Evolutionary conservation across 2,797 vertebrate genomes (phyloP), one percentile per base, ranked within the genome.

Genomic region (Knipowitschia caucasica): DNA sequence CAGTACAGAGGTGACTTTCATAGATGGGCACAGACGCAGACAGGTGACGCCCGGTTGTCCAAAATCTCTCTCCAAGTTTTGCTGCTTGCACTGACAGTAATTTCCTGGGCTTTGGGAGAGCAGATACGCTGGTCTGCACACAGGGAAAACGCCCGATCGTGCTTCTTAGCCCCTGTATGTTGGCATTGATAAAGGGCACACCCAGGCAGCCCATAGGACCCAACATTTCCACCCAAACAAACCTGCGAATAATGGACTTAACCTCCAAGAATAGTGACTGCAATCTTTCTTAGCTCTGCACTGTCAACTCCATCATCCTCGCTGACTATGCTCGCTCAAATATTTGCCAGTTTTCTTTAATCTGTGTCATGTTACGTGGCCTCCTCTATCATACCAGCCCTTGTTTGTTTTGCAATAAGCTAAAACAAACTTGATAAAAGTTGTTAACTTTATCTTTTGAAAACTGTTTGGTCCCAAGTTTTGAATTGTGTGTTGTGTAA

Each of bases 31-130:
- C 36, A 59, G 60, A 50, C 60, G 58, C 52, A 72, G 62, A 78
- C 82, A 88, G 77, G 81, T 82, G 81, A 80, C 69, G 74, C 70
- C 69, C 46, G n/a, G 69, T 77, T 82, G 83, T 86, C 73, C 69
- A n/a, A 84, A 87, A 88, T 88, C 83, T 73, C 64, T 51, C 72
- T 85, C 63, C 84, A 81, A 74, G 85, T 89, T 89, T 90, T n/a
- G n/a, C 86, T 87, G 86, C 89, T 88, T 88, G 86, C 75, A 61
- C 89, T 83, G 77, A 76, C 81, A 81, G 78, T 89, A 87, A 90
- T 91, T 88, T 90, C 73, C 84, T 80, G 76, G 81, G 75, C 78
- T 88, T 84, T 85, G n/a, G 75, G 79, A 85, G 72, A 84, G 75
- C 78, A 80, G 67, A 70, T 60, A 80, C 62, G 74, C 85, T 86